A percentile compares a stretch with the other conserved stretches of the same genome.
phyloP scores from a whole-genome alignment of 2,113 vertebrate species.

The Odontophorus gujanensis region DNA sequence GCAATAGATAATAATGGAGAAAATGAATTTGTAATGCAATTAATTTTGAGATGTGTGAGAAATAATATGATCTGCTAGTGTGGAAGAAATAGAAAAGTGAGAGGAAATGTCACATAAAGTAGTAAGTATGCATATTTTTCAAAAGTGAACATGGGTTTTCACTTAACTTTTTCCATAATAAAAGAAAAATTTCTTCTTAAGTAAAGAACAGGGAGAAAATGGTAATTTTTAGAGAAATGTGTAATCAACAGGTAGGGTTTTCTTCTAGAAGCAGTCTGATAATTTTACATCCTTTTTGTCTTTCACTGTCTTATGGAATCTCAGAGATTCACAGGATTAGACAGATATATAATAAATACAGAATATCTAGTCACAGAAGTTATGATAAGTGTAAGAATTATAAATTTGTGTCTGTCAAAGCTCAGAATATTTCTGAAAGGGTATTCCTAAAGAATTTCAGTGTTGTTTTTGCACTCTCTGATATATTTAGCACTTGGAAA shows the following conservation, averaged over 20 bases:
- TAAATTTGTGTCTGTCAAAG: conserved; percentile 31
- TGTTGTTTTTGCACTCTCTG: conserved; percentile 26
- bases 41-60: neutral
- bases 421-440: conserved; percentile 29
- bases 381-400: neutral
- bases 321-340: neutral
- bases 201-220: neutral
- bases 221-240: neutral
- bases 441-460: conserved; percentile 26
- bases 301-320: neutral
- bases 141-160: neutral
- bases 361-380: neutral
- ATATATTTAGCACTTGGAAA: conserved; percentile 42
- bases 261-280: neutral
- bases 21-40: neutral
- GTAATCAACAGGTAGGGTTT: neutral
- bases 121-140: neutral
- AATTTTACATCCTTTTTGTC: neutral
- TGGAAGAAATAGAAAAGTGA: neutral
- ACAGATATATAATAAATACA: conserved; percentile 19
- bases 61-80: neutral
- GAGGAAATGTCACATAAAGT: neutral
- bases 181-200: neutral
- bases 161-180: neutral
- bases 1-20: neutral